phyloP scores from a whole-genome alignment of 2,113 vertebrate genomes.

The Sakesphorus luctuosus region DNA sequence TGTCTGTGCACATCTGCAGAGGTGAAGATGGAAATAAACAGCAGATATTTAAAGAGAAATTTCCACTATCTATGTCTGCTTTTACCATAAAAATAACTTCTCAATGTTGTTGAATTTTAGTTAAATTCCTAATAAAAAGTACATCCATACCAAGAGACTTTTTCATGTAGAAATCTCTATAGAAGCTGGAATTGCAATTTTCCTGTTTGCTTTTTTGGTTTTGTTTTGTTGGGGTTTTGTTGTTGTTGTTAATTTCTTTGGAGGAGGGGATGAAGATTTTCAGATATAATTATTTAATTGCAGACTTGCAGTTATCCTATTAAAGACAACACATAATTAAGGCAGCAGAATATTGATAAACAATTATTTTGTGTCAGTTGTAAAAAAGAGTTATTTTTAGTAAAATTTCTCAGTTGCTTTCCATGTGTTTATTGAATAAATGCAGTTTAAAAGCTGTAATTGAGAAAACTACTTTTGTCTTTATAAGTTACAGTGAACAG shows the following conservation, averaged over 20 bases:
- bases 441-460: neutral
- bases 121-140: neutral
- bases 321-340: neutral
- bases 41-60: neutral
- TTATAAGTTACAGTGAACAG: neutral
- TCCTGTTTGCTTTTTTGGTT: too few species aligned
- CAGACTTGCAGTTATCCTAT: neutral
- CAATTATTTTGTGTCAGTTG: neutral
- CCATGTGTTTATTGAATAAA: neutral
- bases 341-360: neutral
- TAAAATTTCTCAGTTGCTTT: neutral
- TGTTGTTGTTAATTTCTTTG: neutral
- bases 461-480: neutral
- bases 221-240: too few species aligned
- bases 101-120: neutral
- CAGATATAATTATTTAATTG: neutral
- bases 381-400: neutral
- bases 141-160: neutral
- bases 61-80: neutral
- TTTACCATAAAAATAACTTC: neutral
- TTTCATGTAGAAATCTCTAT: neutral
- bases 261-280: neutral
- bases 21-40: neutral
- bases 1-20: neutral
- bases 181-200: neutral